phyloP scores from a whole-genome alignment of 2,888 invertebrate genomes.

The Agriotes lineatus region DNA sequence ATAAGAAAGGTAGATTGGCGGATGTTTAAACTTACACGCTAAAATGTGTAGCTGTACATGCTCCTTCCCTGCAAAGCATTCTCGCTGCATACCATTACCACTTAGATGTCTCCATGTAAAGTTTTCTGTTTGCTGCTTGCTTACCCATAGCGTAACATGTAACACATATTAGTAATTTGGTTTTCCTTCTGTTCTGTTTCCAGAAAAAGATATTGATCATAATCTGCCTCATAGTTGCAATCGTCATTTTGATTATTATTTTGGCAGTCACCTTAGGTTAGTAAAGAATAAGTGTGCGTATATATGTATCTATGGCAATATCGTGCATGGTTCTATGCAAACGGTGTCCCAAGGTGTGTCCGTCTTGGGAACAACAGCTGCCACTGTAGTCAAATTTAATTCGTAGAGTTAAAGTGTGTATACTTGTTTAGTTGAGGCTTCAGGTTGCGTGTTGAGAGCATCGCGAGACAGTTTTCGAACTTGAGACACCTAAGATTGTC shows the following conservation, averaged over 20 bases:
- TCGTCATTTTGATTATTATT: slow-evolving; percentile 83
- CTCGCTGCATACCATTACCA: not conserved
- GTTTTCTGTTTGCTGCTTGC: slow-evolving; percentile 33
- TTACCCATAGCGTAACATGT: slow-evolving; percentile 20
- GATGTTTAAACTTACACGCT: too few relatives aligned
- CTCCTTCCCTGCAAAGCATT: not conserved
- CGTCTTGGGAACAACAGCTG: slow-evolving; percentile 18
- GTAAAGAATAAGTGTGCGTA: slow-evolving; percentile 24
- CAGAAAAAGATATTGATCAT: slow-evolving; percentile 92
- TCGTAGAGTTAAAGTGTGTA: slow-evolving; percentile 6
- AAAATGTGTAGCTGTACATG: too few relatives aligned
- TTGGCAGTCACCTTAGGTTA: slow-evolving; percentile 65
- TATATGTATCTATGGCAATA: slow-evolving; percentile 34
- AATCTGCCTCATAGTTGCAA: slow-evolving; percentile 84
- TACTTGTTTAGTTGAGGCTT: slow-evolving; percentile 7
- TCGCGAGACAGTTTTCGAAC: too few relatives aligned
- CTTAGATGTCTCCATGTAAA: slow-evolving; percentile 20
- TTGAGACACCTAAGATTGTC: too few relatives aligned
- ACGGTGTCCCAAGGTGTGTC: slow-evolving; percentile 10
- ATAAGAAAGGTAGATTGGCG: not conserved
- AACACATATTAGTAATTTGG: slow-evolving; percentile 64
- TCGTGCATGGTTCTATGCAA: slow-evolving; percentile 24
- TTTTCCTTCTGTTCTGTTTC: slow-evolving; percentile 73
- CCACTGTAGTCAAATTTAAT: slow-evolving; percentile 31
- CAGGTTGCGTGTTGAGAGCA: slow-evolving; percentile 11